A percentile compares a stretch with the other conserved stretches of the same genome.
phyloP scores from a whole-genome alignment of 2,113 vertebrate genomes.

The Neotoma lepida region DNA sequence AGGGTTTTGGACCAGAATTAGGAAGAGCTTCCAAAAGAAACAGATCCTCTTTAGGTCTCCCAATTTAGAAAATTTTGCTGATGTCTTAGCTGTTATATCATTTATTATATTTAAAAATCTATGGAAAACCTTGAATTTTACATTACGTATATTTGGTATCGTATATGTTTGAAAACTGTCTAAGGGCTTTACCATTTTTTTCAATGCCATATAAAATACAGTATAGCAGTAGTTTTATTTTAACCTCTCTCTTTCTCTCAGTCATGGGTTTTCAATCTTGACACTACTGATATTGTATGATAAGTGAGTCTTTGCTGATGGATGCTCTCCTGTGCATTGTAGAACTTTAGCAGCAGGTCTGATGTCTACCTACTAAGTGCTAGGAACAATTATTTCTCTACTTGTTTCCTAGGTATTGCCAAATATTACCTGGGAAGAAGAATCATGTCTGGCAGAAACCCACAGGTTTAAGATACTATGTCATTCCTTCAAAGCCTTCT shows the following conservation, averaged over 20 bases:
- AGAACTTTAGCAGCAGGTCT: not conserved
- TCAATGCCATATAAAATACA: not conserved
- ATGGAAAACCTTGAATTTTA: not conserved
- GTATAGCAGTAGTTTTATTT: not conserved
- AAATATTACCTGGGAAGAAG: not conserved
- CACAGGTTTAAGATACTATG: not conserved
- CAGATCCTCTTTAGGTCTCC: not conserved
- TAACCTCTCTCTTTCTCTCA: not conserved
- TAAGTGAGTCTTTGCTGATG: not conserved
- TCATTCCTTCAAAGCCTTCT: not conserved
- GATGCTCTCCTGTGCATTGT: not conserved
- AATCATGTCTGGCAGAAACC: not conserved
- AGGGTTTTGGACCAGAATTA: not conserved
- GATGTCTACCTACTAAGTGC: not conserved
- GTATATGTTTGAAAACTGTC: not conserved
- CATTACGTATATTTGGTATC: not conserved
- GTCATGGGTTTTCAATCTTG: not conserved
- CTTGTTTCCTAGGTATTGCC: not conserved
- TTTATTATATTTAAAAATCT: not conserved
- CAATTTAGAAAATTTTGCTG: not conserved
- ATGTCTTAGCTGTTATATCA: not conserved
- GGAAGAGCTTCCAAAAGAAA: not conserved
- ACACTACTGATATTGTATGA: not conserved
- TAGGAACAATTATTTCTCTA: no score
- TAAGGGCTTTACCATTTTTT: not conserved